These are phyloP conservation scores for Actinia equina DNA, from an alignment of 64 coral and sea anemone genomes.

Conservation along the genomic window DNA sequence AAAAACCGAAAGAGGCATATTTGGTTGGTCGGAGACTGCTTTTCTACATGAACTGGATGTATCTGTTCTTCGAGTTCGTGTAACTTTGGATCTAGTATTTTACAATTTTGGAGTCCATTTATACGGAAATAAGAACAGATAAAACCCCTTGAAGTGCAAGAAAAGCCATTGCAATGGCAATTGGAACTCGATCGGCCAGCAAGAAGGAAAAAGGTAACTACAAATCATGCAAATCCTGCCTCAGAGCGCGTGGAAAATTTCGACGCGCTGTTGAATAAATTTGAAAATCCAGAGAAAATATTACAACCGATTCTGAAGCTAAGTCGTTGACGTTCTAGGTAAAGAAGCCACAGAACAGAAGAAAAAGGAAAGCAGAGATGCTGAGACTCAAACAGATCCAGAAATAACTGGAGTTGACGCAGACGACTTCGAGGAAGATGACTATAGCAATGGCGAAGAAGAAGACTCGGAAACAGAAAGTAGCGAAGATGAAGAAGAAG, in stretches of 20 bases:
- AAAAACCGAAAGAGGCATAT: background rate
- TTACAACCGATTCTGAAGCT: background rate
- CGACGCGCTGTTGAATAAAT: constrained; percentile 30
- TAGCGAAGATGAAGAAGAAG: constrained; percentile 73
- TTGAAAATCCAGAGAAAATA: background rate
- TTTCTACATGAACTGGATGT: constrained; percentile 99
- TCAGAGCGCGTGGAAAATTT: constrained; percentile 25
- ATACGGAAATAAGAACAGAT: background rate
- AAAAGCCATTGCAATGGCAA: constrained; percentile 58
- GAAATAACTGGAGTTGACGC: constrained; percentile 90
- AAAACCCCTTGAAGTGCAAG: background rate
- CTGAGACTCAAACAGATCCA: constrained; percentile 80
- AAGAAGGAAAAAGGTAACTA: constrained; percentile 60
- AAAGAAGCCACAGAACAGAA: constrained; percentile 62
- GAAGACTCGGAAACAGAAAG: constrained; percentile 56
- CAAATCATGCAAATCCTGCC: background rate
- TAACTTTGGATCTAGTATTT: constrained; percentile 2
- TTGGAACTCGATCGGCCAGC: constrained; percentile 46
- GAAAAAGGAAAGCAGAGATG: constrained; percentile 48
- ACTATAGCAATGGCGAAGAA: constrained; percentile 47
- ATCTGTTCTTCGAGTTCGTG: constrained; percentile 22
- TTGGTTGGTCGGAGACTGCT: constrained; percentile 23
- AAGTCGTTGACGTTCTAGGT: constrained; percentile 25
- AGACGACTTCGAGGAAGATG: constrained; percentile 82
- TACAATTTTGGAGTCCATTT: background rate